phyloP scores from a whole-genome alignment of 2,113 vertebrate species.

The Plestiodon gilberti region DNA sequence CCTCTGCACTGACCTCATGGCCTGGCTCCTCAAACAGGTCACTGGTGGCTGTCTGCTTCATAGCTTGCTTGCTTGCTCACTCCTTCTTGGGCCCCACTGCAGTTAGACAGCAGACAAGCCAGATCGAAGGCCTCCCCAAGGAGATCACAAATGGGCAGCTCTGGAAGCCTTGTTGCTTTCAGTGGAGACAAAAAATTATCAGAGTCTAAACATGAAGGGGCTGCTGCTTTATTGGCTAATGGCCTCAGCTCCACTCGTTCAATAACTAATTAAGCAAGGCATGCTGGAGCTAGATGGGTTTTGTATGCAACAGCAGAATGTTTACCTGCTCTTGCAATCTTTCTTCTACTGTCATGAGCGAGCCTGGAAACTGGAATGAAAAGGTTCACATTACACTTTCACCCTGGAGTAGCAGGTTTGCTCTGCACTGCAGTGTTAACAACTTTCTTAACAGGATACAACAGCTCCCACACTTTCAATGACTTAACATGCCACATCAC shows the following conservation, averaged over 20 bases:
- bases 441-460: background rate
- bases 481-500: background rate
- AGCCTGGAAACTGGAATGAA: constrained; percentile 41
- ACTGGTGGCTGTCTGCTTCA: background rate
- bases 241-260: constrained; percentile 59
- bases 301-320: constrained; percentile 38
- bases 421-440: background rate
- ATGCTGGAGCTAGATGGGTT: constrained; percentile 34
- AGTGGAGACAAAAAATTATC: constrained; percentile 14
- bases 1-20: background rate
- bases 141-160: constrained; percentile 1
- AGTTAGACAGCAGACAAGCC: background rate
- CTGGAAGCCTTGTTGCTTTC: constrained; percentile 28
- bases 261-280: constrained; percentile 67
- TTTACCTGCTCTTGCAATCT: constrained; percentile 23
- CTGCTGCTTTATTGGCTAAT: constrained; percentile 56
- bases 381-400: constrained; percentile 4
- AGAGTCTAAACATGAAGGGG: constrained; percentile 27
- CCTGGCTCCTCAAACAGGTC: background rate
- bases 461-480: background rate
- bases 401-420: background rate
- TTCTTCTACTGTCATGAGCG: constrained; percentile 59
- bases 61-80: background rate
- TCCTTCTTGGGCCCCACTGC: background rate
- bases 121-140: background rate